These are phyloP conservation scores for Cichlasoma orientale DNA, from an alignment of 2,797 vertebrate species.

Conservation along the genomic window DNA sequence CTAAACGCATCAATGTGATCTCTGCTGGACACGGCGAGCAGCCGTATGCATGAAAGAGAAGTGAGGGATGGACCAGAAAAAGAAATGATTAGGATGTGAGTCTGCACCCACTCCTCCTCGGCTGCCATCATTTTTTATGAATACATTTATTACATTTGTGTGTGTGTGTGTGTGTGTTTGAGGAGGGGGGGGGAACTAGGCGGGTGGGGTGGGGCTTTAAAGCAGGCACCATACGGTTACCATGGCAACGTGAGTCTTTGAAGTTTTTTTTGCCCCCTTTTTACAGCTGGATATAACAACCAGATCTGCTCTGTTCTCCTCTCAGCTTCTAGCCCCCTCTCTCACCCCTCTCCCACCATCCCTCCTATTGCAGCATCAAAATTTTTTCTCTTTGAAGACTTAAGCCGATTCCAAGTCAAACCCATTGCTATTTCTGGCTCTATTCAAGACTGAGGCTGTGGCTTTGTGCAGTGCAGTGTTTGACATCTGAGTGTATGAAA, in stretches of 20 bases:
- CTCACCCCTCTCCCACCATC: slow-evolving; percentile 17
- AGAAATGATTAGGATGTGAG: slow-evolving; percentile 12
- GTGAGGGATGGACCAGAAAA: slow-evolving; percentile 3
- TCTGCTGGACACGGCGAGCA: slow-evolving; percentile 19
- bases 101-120: slow-evolving; percentile 31
- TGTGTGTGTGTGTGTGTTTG: slow-evolving; percentile 34
- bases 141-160: slow-evolving; percentile 58
- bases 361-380: slow-evolving; percentile 76
- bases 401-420: slow-evolving; percentile 84
- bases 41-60: neutral
- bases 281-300: slow-evolving; percentile 75
- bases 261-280: slow-evolving; percentile 60
- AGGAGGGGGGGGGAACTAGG: neutral
- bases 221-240: slow-evolving; percentile 77
- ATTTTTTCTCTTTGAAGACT: slow-evolving; percentile 81
- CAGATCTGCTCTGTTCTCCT: slow-evolving; percentile 69
- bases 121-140: slow-evolving; percentile 55
- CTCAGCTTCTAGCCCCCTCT: slow-evolving; percentile 24
- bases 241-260: slow-evolving; percentile 80
- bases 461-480: slow-evolving; percentile 67
- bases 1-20: slow-evolving; percentile 42
- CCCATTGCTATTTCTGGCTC: slow-evolving; percentile 79
- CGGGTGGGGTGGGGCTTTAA: slow-evolving; percentile 52
- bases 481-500: slow-evolving; percentile 55
- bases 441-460: slow-evolving; percentile 67